These are phyloP conservation scores for Macrotrachela quadricornifera DNA, from an alignment of 1,140 invertebrate genomes.

Conservation along the genomic window DNA sequence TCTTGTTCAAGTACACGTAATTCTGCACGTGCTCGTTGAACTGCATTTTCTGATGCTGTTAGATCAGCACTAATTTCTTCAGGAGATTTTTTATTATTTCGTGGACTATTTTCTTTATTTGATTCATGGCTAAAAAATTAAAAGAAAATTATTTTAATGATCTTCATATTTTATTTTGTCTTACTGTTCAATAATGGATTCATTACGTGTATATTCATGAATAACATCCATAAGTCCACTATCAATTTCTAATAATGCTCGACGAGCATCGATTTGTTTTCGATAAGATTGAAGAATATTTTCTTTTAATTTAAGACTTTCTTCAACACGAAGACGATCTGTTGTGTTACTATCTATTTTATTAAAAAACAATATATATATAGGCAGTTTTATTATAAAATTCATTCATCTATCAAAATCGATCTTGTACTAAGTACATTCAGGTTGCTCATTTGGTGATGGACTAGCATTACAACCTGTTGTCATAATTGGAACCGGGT, in stretches of 20 bases:
- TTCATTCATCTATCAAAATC: no score
- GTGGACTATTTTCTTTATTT: neutral
- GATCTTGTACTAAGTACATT: no score
- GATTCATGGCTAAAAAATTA: neutral
- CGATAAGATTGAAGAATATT: slow-evolving; percentile 2
- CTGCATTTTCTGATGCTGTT: neutral
- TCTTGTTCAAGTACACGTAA: slow-evolving; percentile 4
- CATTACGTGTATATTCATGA: slow-evolving; percentile 13
- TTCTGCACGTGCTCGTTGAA: neutral
- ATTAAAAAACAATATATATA: slow-evolving; percentile 49
- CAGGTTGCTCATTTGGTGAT: no score
- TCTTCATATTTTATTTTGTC: neutral
- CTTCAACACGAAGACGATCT: slow-evolving; percentile 39
- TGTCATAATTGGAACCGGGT: no score
- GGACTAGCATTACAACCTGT: no score
- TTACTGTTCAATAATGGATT: slow-evolving; percentile 3
- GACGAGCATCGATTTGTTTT: slow-evolving; percentile 3
- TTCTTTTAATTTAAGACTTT: slow-evolving; percentile 2
- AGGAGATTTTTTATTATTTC: neutral
- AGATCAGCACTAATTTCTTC: neutral
- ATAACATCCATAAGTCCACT: slow-evolving; percentile 7
- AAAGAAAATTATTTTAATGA: neutral
- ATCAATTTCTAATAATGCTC: slow-evolving; percentile 4
- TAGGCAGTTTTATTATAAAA: slow-evolving; percentile 67
- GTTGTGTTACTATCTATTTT: slow-evolving; percentile 50